A percentile compares a stretch with the other conserved stretches of the same genome.
These are phyloP conservation scores for Andrena trimmerana DNA, from an alignment of 2,888 invertebrate species.

Conservation along the genomic window DNA sequence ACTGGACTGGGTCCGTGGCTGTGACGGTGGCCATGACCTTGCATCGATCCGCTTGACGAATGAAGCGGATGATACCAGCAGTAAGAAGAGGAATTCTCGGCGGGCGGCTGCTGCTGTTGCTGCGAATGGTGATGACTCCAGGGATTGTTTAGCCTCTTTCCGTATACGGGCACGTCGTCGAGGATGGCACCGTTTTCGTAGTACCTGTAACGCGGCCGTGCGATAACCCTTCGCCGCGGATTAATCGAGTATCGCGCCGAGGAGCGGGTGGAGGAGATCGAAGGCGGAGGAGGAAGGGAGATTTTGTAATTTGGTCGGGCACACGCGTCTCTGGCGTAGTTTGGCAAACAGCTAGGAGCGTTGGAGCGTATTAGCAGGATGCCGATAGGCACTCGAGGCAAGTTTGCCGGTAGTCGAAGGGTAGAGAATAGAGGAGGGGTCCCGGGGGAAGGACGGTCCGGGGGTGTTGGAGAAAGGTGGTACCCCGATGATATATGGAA, in stretches of 20 bases:
- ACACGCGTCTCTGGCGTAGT: constrained; percentile 5
- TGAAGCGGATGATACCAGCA: constrained; percentile 82
- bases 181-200: constrained; percentile 80
- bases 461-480: constrained; percentile 76
- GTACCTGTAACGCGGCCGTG: constrained; percentile 71
- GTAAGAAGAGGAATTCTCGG: constrained; percentile 74
- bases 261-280: not conserved
- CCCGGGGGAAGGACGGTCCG: constrained; percentile 64
- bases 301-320: not conserved
- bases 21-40: constrained; percentile 76
- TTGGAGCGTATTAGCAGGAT: constrained; percentile 74
- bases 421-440: constrained; percentile 54
- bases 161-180: constrained; percentile 80
- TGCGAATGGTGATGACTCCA: constrained; percentile 77
- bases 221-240: not conserved
- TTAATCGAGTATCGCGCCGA: not conserved
- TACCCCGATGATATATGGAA: constrained; percentile 82
- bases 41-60: constrained; percentile 78
- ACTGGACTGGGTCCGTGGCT: constrained; percentile 76
- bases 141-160: constrained; percentile 76
- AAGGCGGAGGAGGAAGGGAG: not conserved
- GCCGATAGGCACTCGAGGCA: constrained; percentile 81
- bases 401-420: constrained; percentile 72
- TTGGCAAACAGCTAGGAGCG: constrained; percentile 33
- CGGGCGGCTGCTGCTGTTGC: constrained; percentile 63